Percentiles rank a stretch among this genome's conserved stretches.
Conservation (phyloP, 2,113 vertebrate genomes). For the Syrrhaptes paradoxus region DNA sequence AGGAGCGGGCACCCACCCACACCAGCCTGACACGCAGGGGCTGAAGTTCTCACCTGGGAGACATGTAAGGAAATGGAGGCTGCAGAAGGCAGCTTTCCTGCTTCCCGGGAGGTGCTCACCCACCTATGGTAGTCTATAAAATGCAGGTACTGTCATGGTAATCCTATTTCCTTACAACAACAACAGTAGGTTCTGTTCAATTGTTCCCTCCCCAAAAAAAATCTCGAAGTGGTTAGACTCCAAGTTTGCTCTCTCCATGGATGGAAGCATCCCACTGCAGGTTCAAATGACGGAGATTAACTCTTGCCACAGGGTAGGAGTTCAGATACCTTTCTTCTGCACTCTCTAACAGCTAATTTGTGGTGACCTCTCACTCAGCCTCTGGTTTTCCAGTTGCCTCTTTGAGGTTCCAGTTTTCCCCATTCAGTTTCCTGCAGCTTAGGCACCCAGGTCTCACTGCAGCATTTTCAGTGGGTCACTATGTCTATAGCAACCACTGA, state of each 20-base stretch:
- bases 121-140: neutral
- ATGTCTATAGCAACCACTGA: neutral
- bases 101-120: neutral
- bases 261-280: neutral
- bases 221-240: neutral
- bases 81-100: neutral
- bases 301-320: neutral
- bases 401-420: neutral
- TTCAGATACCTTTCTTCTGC: neutral
- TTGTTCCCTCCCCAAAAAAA: neutral
- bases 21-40: neutral
- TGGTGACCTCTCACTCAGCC: neutral
- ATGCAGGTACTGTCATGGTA: neutral
- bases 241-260: neutral
- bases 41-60: neutral
- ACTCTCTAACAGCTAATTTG: neutral
- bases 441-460: neutral
- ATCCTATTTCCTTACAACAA: neutral
- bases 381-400: neutral
- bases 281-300: neutral
- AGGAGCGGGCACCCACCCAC: neutral
- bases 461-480: neutral
- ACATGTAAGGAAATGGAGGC: rapidly evolving
- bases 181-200: neutral
- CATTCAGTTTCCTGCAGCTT: neutral